phyloP scores from a whole-genome alignment of 2,113 vertebrate species.

The Carollia perspicillata region DNA sequence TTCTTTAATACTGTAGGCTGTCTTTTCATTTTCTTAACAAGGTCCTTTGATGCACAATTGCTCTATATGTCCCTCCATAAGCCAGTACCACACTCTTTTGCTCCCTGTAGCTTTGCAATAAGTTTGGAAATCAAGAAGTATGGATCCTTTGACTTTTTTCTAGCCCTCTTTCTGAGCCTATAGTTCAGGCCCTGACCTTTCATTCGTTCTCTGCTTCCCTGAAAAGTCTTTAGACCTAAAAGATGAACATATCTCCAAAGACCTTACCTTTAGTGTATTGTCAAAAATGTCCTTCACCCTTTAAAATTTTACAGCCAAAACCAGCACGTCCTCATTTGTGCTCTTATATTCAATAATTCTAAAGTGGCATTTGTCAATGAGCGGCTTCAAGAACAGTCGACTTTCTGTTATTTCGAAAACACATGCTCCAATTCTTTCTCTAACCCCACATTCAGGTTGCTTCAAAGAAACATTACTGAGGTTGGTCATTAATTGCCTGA shows the following conservation, averaged over 20 bases:
- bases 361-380: not conserved
- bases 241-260: not conserved
- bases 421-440: not conserved
- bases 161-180: not conserved
- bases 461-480: not conserved
- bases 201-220: not conserved
- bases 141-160: not conserved
- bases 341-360: not conserved
- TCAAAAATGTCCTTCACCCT: not conserved
- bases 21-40: not conserved
- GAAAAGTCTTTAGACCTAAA: not conserved
- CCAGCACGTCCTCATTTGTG: not conserved
- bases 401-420: slow-evolving; percentile 17
- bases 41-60: not conserved
- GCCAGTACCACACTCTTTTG: not conserved
- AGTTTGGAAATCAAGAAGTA: not conserved
- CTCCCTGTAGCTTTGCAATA: not conserved
- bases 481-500: not conserved
- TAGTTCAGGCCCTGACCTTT: not conserved
- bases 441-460: not conserved
- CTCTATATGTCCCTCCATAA: not conserved
- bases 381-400: not conserved
- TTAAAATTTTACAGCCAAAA: slow-evolving; percentile 6
- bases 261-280: not conserved
- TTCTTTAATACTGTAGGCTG: not conserved